A percentile compares a stretch with the other conserved stretches of the same genome.
Conservation (phyloP, 2,888 invertebrate species). For the Helleia helle region DNA sequence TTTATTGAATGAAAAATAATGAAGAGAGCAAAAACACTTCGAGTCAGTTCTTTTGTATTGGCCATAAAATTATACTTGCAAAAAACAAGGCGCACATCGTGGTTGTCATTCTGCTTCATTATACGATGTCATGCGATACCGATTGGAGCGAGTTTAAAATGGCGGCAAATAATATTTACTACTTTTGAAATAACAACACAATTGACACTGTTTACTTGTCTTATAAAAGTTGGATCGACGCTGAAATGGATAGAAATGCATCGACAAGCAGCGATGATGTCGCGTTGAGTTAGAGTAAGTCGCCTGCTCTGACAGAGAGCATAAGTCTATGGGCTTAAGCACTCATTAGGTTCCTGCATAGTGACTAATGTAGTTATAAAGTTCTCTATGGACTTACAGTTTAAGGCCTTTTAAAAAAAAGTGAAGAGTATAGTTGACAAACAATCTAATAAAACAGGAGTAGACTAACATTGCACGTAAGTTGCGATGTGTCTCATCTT, state of each 20-base stretch:
- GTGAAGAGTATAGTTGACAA: too few relatives aligned
- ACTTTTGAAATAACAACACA: conserved; percentile 17
- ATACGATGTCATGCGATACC: conserved; percentile 50
- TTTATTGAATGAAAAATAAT: background rate
- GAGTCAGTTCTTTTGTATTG: conserved; percentile 12
- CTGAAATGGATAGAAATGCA: background rate
- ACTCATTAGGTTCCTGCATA: too few relatives aligned
- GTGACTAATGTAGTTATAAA: too few relatives aligned
- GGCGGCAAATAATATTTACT: conserved; percentile 17
- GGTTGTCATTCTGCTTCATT: conserved; percentile 53
- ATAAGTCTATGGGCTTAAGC: too few relatives aligned
- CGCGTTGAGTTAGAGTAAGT: too few relatives aligned
- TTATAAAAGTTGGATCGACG: background rate
- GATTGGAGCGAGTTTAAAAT: conserved; percentile 42
- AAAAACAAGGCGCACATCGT: conserved; percentile 22
- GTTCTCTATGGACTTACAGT: too few relatives aligned
- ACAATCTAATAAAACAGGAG: background rate
- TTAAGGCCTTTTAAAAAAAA: too few relatives aligned
- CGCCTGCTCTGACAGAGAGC: too few relatives aligned
- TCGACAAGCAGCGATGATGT: background rate
- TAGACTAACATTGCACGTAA: too few relatives aligned
- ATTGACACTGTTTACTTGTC: conserved; percentile 18
- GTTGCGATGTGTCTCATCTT: too few relatives aligned
- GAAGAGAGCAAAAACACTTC: conserved; percentile 10
- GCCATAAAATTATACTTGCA: conserved; percentile 15